Base-by-base conservation (phyloP, 1,140 invertebrate genomes). In the Augochlora pura region DNA sequence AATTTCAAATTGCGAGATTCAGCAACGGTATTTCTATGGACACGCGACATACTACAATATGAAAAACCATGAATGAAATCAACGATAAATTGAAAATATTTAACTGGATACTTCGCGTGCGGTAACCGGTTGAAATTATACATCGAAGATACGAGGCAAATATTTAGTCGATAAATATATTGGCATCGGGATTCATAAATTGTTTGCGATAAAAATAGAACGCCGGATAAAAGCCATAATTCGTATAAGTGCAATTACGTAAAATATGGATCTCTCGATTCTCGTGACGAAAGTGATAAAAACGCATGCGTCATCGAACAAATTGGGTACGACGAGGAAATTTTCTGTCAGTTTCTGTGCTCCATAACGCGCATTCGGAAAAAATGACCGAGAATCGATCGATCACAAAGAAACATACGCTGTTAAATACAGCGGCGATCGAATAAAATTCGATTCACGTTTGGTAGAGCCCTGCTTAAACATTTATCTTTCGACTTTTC, bases 361-460 rank as follows among this genome's bases (percentile, higher is more conserved):
- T 77, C 18, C 59, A 32, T 39, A 77, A 77, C 39, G 70, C 59
- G 10, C 1, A 32, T 77, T 77, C 46, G 59, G 76, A 71, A 77
- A 77, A 49, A 2, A 32, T 23, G 14, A 18, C 46, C 38, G 23
- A 18, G 42, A 46, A 25, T 1, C 49, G 76, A 77, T 77, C 32
- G 70, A 54, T 71, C 64, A 71, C 46, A 23, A 46, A 71, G 67
- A 38, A 38, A 23, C 21, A 38, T 60, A 49, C 4, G 32, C 32
- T 32, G 32, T 18, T 32, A 23, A n/a, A 18, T n/a, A 63, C 38
- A 62, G 46, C 25, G 54, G n/a, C 32, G n/a, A 39, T 49, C n/a
- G 0, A 52, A 14, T 18, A 12, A 57, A 23, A 4, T 23, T 57
- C 21, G 21, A 49, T 67, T 10, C 25, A 49, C 42, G 10, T 32